phyloP scores from a whole-genome alignment of 1,140 invertebrate genomes.

The Octopus bimaculoides region DNA sequence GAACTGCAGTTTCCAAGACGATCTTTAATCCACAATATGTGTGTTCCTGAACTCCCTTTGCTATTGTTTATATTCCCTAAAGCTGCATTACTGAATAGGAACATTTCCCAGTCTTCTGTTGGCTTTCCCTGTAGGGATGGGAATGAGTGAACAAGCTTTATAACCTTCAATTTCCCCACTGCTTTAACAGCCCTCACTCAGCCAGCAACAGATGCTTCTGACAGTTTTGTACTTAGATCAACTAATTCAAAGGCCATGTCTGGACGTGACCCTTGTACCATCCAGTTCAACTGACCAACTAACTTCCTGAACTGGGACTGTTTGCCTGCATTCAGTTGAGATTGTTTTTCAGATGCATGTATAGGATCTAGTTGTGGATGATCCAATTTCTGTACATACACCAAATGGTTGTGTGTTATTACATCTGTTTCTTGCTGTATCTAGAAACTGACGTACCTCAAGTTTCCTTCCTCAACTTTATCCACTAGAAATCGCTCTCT shows the following conservation, averaged over 20 bases:
- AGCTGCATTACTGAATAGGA: conserved; percentile 24
- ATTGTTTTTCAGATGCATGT: conserved; percentile 11
- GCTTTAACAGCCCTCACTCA: conserved; percentile 21
- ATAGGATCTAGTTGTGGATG: conserved; percentile 13
- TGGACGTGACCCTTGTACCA: conserved; percentile 22
- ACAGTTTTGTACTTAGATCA: conserved; percentile 19
- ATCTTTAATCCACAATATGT: conserved; percentile 21
- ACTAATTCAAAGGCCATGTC: conserved; percentile 28
- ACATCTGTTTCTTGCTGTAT: conserved; percentile 17
- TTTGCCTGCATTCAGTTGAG: conserved; percentile 16
- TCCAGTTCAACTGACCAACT: conserved; percentile 27
- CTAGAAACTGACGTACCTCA: too few species aligned
- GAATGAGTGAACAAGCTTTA: background rate
- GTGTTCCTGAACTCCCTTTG: conserved; percentile 20
- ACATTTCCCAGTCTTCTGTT: background rate
- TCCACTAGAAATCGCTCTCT: conserved; percentile 24
- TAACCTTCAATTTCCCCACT: conserved; percentile 21
- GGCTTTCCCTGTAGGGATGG: background rate
- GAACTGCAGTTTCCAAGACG: conserved; percentile 20
- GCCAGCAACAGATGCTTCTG: conserved; percentile 15
- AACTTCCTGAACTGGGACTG: conserved; percentile 20
- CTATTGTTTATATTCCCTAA: conserved; percentile 21
- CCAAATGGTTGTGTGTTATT: conserved; percentile 22
- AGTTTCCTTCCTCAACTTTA: conserved; percentile 24
- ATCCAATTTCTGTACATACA: conserved; percentile 22